These are phyloP conservation scores for Amblyteles armatorius DNA, from an alignment of 2,888 invertebrate species.

Conservation along the genomic window DNA sequence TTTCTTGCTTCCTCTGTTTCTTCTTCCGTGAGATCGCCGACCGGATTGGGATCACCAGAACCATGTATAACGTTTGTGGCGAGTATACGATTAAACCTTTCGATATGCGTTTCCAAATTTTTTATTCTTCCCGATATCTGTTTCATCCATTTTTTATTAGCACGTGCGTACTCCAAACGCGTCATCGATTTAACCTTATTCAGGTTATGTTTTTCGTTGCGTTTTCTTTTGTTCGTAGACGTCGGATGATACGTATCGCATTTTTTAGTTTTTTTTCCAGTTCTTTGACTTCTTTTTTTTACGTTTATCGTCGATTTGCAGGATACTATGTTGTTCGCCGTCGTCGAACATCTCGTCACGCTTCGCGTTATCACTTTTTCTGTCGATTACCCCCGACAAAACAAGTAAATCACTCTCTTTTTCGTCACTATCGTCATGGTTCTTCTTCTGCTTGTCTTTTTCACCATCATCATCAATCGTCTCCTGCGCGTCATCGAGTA, in stretches of 20 bases:
- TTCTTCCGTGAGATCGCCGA: background rate
- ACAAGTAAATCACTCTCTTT: too few relatives aligned
- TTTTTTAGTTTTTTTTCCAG: background rate
- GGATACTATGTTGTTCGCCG: background rate
- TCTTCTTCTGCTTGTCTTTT: too few relatives aligned
- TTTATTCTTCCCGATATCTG: background rate
- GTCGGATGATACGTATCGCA: background rate
- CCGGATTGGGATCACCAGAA: slow-evolving; percentile 1
- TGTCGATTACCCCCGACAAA: too few relatives aligned
- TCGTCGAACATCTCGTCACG: background rate
- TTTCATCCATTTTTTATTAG: background rate
- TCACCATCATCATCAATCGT: too few relatives aligned
- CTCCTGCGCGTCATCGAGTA: background rate
- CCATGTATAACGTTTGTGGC: background rate
- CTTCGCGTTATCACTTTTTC: background rate
- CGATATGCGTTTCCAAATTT: background rate
- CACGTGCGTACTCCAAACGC: background rate
- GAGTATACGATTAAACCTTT: background rate
- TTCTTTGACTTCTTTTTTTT: background rate
- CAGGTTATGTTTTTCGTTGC: background rate
- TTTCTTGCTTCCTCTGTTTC: background rate
- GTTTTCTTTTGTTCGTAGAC: background rate
- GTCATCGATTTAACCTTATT: background rate
- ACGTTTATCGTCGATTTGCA: background rate
- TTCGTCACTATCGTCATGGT: too few relatives aligned